Evolutionary conservation across 1,140 invertebrate species (phyloP).

Genomic region (Tetranychus cinnabarinus): DNA sequence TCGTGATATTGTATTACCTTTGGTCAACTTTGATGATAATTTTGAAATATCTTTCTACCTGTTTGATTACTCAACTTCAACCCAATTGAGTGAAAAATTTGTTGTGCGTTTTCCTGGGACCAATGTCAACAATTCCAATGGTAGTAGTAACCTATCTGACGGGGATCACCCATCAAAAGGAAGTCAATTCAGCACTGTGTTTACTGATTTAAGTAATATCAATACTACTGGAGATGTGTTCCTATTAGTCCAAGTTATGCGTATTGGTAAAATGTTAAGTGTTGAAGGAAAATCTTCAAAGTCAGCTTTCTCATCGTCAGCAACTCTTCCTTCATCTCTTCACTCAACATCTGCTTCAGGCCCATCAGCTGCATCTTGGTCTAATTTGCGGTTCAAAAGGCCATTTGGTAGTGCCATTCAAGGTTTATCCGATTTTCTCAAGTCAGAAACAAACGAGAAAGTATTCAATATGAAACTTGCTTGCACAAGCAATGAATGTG

Average conservation of each 20-base stretch:
- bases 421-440: background rate
- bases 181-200: background rate
- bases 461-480: conserved; percentile 35
- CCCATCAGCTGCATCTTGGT: background rate
- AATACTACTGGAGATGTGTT: background rate
- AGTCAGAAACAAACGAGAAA: background rate
- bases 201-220: background rate
- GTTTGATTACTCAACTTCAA: background rate
- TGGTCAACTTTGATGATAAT: background rate
- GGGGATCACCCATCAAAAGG: background rate
- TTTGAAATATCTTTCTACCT: background rate
- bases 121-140: background rate
- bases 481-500: conserved; percentile 57
- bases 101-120: background rate
- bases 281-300: conserved; percentile 3
- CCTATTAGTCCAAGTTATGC: conserved; percentile 6
- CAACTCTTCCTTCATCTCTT: background rate
- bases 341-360: background rate
- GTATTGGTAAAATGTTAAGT: conserved; percentile 7
- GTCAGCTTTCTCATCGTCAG: background rate
- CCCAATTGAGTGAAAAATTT: background rate
- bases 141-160: background rate
- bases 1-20: background rate
- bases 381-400: background rate
- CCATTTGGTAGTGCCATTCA: conserved; percentile 1